These are phyloP conservation scores for Psittacula cyanocephala DNA, from an alignment of 2,113 vertebrate species.

Conservation along the genomic window DNA sequence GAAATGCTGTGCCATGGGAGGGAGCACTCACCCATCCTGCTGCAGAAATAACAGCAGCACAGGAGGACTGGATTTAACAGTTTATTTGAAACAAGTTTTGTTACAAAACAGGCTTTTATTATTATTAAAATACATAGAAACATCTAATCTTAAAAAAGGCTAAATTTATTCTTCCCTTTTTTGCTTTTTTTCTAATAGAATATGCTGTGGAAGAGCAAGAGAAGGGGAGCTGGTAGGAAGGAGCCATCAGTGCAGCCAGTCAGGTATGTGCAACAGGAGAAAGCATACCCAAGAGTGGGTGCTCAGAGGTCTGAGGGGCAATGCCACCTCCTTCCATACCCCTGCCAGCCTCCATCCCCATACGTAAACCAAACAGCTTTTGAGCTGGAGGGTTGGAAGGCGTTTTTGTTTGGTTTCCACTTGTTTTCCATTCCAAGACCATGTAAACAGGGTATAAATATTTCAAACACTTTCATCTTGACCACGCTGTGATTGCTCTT, in stretches of 20 bases:
- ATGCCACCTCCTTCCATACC: background rate
- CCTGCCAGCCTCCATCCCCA: background rate
- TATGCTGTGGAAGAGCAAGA: background rate
- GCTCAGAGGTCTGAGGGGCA: background rate
- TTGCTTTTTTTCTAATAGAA: background rate
- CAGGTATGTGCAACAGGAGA: background rate
- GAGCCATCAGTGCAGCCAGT: background rate
- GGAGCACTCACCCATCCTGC: accelerated
- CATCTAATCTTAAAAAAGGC: constrained; percentile 54
- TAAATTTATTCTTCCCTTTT: background rate
- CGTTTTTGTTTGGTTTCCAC: background rate
- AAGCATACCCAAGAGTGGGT: background rate
- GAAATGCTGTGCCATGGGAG: background rate
- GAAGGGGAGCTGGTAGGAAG: background rate
- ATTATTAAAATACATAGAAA: constrained; percentile 70
- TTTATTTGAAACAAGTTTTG: constrained; percentile 67
- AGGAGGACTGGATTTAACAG: background rate
- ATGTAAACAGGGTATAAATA: constrained; percentile 16
- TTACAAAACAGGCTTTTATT: constrained; percentile 51
- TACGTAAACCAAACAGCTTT: background rate
- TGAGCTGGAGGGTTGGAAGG: background rate
- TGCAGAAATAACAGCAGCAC: accelerated
- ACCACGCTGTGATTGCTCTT: background rate
- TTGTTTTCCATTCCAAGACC: background rate
- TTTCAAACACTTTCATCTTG: background rate